phyloP scores from a whole-genome alignment of 1,140 invertebrate species.

The Plutomurus gul region DNA sequence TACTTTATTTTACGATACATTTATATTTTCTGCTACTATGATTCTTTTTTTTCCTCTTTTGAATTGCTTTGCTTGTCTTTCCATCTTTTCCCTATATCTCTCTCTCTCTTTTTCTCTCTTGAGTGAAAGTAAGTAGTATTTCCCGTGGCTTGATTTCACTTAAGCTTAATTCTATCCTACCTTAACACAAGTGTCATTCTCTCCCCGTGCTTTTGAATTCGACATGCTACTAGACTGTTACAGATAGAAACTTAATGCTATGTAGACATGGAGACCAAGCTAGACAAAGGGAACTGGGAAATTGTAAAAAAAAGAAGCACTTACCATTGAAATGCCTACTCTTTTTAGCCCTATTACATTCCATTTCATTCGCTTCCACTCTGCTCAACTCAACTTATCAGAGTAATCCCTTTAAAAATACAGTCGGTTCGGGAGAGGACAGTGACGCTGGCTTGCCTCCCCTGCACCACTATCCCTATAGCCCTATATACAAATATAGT shows the following conservation, averaged over 20 bases:
- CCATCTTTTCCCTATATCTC: not conserved
- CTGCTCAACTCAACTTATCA: not conserved
- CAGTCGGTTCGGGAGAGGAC: not conserved
- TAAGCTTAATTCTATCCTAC: not conserved
- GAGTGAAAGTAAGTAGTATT: not conserved
- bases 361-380: not conserved
- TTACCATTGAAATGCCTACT: not conserved
- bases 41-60: no score
- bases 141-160: not conserved
- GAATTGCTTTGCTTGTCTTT: not conserved
- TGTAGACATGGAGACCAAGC: not conserved
- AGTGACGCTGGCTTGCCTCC: no score
- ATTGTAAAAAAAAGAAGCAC: not conserved
- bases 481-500: not conserved
- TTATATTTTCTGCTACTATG: not conserved
- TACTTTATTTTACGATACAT: slow-evolving; percentile 23
- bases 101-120: not conserved
- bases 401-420: slow-evolving; percentile 22
- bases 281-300: not conserved
- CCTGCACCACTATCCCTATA: no score
- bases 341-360: not conserved
- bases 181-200: no score
- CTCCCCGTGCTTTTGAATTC: no score
- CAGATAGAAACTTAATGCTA: no score
- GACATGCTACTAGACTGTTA: no score